These are phyloP conservation scores for Nemopilema nomurai DNA, from an alignment of 30 jellyfish, hydroid and myxozoan species.

Conservation along the genomic window DNA sequence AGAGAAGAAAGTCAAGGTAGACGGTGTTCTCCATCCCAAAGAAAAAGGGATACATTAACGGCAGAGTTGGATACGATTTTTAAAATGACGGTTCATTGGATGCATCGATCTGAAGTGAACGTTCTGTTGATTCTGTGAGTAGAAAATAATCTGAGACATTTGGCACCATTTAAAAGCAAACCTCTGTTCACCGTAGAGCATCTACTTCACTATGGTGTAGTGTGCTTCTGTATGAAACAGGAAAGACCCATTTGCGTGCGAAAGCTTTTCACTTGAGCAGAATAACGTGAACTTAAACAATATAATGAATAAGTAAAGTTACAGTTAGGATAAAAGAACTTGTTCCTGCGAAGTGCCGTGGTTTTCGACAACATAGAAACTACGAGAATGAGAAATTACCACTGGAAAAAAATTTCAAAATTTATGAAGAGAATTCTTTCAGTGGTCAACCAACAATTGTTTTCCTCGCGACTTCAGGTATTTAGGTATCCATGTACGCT, in stretches of 20 bases:
- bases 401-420: no score
- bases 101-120: not conserved
- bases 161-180: not conserved
- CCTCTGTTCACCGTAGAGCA: not conserved
- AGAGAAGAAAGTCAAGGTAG: slow-evolving; percentile 35
- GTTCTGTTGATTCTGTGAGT: not conserved
- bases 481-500: no score
- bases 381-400: no score
- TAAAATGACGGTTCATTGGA: not conserved
- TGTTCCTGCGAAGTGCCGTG: no score
- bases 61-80: not conserved
- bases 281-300: no score
- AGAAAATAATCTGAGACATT: not conserved
- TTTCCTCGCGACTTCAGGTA: no score
- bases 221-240: not conserved
- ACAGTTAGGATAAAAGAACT: no score
- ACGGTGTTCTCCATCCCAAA: slow-evolving; percentile 26
- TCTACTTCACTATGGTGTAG: not conserved
- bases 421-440: no score
- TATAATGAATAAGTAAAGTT: no score
- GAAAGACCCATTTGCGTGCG: not conserved
- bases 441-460: no score
- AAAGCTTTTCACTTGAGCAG: not conserved
- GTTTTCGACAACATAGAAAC: no score
- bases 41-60: not conserved